A percentile compares a stretch with the other conserved stretches of the same genome.
Evolutionary conservation across 2,797 vertebrate species (phyloP).

Genomic region (Yasuhikotakia modesta): DNA sequence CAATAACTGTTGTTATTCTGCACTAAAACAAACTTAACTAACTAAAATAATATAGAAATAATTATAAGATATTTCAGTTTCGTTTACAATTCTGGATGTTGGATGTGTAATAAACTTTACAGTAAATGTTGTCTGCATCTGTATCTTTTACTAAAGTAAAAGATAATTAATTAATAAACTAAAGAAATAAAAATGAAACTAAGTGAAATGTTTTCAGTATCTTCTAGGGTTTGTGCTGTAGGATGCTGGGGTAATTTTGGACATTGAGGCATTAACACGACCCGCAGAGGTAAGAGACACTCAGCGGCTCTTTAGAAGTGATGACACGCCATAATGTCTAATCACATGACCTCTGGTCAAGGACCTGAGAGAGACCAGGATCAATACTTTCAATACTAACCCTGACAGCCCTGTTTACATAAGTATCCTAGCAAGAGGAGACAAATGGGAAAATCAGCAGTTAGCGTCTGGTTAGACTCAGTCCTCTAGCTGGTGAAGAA

Average conservation of each 20-base stretch:
- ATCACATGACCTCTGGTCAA: conserved; percentile 18
- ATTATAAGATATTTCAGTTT: too few relatives aligned
- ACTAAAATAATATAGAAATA: too few relatives aligned
- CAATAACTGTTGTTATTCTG: too few relatives aligned
- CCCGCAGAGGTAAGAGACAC: not conserved
- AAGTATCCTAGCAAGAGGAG: conserved; percentile 4
- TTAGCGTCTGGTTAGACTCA: not conserved
- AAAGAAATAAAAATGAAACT: too few relatives aligned
- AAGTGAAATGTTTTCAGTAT: too few relatives aligned
- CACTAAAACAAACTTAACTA: too few relatives aligned
- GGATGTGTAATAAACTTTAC: too few relatives aligned
- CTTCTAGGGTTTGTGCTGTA: not conserved
- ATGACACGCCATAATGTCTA: not conserved
- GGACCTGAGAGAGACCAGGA: conserved; percentile 31
- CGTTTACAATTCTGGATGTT: too few relatives aligned
- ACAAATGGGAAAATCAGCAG: conserved; percentile 21
- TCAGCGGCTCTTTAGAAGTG: not conserved
- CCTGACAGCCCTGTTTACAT: conserved; percentile 5
- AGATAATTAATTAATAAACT: too few relatives aligned
- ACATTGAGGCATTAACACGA: not conserved
- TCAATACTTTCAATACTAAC: conserved; percentile 30
- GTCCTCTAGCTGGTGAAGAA: too few relatives aligned
- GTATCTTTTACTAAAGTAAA: too few relatives aligned
- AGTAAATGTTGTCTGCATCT: too few relatives aligned
- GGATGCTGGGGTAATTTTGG: conserved; percentile 10